These are phyloP conservation scores for Tetranychus truncatus DNA, from an alignment of 2,888 invertebrate species.

Conservation along the genomic window DNA sequence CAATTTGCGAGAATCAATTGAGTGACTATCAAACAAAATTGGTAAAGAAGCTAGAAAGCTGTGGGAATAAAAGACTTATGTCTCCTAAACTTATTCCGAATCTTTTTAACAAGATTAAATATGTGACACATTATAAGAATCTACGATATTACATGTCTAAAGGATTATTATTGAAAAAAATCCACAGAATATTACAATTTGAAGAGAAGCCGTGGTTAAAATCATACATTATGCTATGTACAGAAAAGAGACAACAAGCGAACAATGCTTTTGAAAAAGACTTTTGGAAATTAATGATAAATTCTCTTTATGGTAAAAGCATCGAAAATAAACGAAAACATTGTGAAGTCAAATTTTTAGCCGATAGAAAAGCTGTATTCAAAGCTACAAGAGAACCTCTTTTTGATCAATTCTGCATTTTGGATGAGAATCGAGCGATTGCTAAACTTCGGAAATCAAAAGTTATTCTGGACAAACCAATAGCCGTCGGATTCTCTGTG, in stretches of 20 bases:
- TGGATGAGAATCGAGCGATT: neutral
- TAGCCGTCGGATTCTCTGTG: neutral
- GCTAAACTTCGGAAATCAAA: neutral
- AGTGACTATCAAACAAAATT: neutral
- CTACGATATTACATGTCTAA: neutral
- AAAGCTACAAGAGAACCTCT: neutral
- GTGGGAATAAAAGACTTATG: neutral
- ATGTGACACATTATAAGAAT: constrained; percentile 1
- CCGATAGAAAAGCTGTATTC: neutral
- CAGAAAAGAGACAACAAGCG: constrained; percentile 26
- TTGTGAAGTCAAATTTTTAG: neutral
- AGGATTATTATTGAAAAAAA: neutral
- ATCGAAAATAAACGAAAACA: constrained; percentile 30
- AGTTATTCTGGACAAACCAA: neutral
- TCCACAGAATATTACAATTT: constrained; percentile 4
- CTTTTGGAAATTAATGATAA: constrained; percentile 32
- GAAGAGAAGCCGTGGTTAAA: constrained; percentile 25
- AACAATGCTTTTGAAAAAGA: constrained; percentile 31
- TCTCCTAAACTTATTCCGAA: neutral
- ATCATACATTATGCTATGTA: constrained; percentile 24
- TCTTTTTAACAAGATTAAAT: constrained; percentile 16
- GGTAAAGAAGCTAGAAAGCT: neutral
- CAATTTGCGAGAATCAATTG: neutral
- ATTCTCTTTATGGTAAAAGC: constrained; percentile 31
- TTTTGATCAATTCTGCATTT: neutral